These are phyloP conservation scores for Myopa tessellatipennis DNA, from an alignment of 2,888 invertebrate genomes.

Conservation along the genomic window DNA sequence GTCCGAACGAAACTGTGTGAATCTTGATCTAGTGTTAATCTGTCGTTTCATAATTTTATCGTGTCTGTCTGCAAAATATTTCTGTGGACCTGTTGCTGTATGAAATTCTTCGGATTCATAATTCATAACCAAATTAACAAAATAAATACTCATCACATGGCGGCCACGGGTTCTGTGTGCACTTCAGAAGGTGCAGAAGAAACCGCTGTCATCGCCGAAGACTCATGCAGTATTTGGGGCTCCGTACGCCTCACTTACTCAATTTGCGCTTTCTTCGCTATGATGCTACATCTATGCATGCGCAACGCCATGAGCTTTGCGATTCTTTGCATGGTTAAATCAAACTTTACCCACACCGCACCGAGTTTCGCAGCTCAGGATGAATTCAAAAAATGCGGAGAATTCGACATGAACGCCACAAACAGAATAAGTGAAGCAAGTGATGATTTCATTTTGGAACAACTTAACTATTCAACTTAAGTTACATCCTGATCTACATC, in stretches of 20 bases:
- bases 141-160: no score
- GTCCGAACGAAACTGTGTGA: no score
- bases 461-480: no score
- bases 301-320: conserved; percentile 71
- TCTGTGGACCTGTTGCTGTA: background rate
- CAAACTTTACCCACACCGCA: conserved; percentile 47
- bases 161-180: no score
- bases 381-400: conserved; percentile 1
- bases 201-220: conserved; percentile 42
- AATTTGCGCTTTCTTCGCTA: conserved; percentile 63
- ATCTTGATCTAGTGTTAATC: no score
- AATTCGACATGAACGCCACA: background rate
- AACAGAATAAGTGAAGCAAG: conserved; percentile 38
- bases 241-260: conserved; percentile 65
- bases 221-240: conserved; percentile 51
- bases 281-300: conserved; percentile 64
- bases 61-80: no score
- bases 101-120: no score
- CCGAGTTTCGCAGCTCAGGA: conserved; percentile 17
- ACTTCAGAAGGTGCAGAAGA: background rate
- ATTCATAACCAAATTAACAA: no score
- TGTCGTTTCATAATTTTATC: no score
- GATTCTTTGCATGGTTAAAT: conserved; percentile 71
- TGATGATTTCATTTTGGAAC: conserved; percentile 6
- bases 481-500: no score